Evolutionary conservation across 2,113 vertebrate genomes (phyloP).

Genomic region (Okapia johnstoni): DNA sequence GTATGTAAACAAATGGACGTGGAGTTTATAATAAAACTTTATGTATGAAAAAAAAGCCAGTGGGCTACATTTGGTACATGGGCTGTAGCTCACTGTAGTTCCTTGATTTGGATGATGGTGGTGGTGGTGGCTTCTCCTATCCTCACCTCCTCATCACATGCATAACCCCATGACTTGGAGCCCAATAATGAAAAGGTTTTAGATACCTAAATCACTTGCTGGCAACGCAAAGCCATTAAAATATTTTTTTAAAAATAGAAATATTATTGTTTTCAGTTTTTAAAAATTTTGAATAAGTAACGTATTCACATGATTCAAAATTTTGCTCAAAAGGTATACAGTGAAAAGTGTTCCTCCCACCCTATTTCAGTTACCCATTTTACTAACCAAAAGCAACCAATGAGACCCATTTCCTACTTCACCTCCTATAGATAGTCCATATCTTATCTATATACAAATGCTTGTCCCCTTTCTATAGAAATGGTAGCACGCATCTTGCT

Average conservation of each 20-base stretch:
- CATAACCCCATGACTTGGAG: not conserved
- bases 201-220: not conserved
- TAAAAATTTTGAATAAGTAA: not conserved
- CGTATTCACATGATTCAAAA: not conserved
- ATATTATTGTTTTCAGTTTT: not conserved
- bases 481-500: not conserved
- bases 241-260: not conserved
- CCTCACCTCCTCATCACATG: not conserved
- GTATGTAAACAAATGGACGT: not conserved
- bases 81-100: not conserved
- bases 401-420: not conserved
- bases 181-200: not conserved
- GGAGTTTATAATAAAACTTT: not conserved
- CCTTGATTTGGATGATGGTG: not conserved
- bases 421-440: not conserved
- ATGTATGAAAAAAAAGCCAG: not conserved
- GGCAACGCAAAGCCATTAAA: not conserved
- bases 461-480: not conserved
- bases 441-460: not conserved
- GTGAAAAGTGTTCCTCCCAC: not conserved
- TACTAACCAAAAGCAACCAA: not conserved
- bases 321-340: not conserved
- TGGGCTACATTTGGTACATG: not conserved
- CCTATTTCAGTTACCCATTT: not conserved
- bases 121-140: not conserved